Evolutionary conservation across 2,113 vertebrate genomes (phyloP).

Genomic region (Sinocyclocheilus anshuiensis): DNA sequence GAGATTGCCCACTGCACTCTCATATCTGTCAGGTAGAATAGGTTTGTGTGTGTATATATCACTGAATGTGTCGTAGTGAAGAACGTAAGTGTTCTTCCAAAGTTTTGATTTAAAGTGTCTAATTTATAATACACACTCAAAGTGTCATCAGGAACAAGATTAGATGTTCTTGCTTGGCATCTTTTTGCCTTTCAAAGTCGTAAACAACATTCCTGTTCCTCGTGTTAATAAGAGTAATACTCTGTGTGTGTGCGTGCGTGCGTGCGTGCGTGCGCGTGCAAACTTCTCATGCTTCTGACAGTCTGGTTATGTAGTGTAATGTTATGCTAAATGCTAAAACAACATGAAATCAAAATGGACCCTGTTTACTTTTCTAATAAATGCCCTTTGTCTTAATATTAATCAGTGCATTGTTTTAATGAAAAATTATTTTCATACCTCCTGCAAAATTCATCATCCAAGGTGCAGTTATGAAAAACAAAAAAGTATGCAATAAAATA

Average conservation of each 20-base stretch:
- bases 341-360: background rate
- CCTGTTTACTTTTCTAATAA: background rate
- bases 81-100: background rate
- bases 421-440: background rate
- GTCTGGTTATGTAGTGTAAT: background rate
- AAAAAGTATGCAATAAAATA: too few relatives aligned
- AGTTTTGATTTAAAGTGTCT: constrained; percentile 12
- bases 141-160: background rate
- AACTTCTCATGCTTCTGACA: background rate
- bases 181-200: background rate
- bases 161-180: constrained; percentile 34
- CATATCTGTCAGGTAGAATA: constrained; percentile 5
- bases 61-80: background rate
- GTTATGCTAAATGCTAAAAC: too few relatives aligned
- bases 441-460: too few relatives aligned
- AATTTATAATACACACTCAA: background rate
- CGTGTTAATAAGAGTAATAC: constrained; percentile 51
- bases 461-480: background rate
- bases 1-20: background rate
- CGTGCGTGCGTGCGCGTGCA: too few relatives aligned
- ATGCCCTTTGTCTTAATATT: background rate
- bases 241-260: background rate
- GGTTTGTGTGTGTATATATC: background rate
- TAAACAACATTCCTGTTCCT: constrained; percentile 56
- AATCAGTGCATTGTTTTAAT: background rate